Percentiles rank a stretch among this genome's conserved stretches.
phyloP scores from a whole-genome alignment of 2,888 invertebrate species.

The Hyppa rectilinea region DNA sequence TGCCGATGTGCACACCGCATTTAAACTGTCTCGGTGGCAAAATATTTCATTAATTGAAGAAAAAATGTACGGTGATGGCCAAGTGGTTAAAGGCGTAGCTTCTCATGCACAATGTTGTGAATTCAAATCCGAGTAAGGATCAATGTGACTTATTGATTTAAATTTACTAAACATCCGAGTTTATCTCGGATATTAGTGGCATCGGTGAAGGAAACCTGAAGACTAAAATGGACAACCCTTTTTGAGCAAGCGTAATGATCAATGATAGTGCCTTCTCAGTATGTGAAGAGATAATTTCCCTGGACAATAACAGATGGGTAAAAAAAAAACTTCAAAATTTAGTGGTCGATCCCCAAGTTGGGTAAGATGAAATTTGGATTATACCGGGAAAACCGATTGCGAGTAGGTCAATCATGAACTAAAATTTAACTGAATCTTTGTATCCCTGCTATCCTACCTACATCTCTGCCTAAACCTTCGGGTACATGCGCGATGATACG shows the following conservation, averaged over 20 bases:
- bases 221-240: no score
- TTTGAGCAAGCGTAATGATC: no score
- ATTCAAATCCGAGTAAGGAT: no score
- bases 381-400: no score
- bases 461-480: neutral
- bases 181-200: neutral
- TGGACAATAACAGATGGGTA: no score
- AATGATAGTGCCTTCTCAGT: no score
- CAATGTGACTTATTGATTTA: no score
- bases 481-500: neutral
- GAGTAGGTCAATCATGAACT: no score
- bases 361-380: neutral
- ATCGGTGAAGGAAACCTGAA: neutral
- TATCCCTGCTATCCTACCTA: neutral
- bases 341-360: rapidly evolving
- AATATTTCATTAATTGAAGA: neutral
- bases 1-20: neutral
- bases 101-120: no score
- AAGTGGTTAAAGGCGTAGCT: neutral
- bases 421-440: neutral
- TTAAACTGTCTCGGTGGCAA: neutral
- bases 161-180: no score
- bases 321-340: no score
- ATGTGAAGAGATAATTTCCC: no score
- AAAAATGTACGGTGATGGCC: neutral